Conservation (phyloP, 2,888 invertebrate genomes). For the Arctia plantaginis region DNA sequence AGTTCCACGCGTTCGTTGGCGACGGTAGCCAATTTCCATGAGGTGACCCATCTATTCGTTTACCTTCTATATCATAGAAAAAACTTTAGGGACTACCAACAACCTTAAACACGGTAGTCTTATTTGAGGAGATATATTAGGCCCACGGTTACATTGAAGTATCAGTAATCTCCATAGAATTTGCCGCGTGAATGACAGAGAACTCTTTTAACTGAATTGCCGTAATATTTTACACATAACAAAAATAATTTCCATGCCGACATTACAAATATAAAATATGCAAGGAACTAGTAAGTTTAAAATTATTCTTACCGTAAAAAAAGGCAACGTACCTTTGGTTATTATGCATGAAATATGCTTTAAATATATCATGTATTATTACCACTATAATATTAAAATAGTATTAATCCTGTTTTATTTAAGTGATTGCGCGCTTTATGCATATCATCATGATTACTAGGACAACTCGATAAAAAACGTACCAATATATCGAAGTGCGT, state of each 20-base stretch:
- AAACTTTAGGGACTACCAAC: not conserved
- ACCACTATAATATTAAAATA: slow-evolving; percentile 8
- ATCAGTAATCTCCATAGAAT: not conserved
- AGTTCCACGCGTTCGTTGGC: too few relatives aligned
- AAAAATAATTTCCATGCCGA: too few relatives aligned
- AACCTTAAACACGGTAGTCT: not conserved
- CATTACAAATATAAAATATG: not conserved
- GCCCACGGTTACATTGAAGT: not conserved
- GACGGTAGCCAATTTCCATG: too few relatives aligned
- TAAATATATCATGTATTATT: not conserved
- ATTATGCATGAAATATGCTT: too few relatives aligned
- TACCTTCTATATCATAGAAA: too few relatives aligned
- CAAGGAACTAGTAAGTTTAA: not conserved
- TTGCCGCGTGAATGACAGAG: too few relatives aligned
- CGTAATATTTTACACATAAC: too few relatives aligned
- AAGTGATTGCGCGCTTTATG: slow-evolving; percentile 10
- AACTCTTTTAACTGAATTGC: too few relatives aligned
- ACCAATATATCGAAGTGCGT: not conserved
- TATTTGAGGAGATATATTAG: too few relatives aligned
- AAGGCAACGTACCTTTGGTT: not conserved
- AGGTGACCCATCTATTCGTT: too few relatives aligned
- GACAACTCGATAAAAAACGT: slow-evolving; percentile 20
- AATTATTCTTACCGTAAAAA: not conserved
- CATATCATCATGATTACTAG: slow-evolving; percentile 11
- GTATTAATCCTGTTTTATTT: slow-evolving; percentile 19